A percentile compares a stretch with the other conserved stretches of the same genome.
Conservation (phyloP, 2,888 invertebrate species). For the Synergus japonicus region DNA sequence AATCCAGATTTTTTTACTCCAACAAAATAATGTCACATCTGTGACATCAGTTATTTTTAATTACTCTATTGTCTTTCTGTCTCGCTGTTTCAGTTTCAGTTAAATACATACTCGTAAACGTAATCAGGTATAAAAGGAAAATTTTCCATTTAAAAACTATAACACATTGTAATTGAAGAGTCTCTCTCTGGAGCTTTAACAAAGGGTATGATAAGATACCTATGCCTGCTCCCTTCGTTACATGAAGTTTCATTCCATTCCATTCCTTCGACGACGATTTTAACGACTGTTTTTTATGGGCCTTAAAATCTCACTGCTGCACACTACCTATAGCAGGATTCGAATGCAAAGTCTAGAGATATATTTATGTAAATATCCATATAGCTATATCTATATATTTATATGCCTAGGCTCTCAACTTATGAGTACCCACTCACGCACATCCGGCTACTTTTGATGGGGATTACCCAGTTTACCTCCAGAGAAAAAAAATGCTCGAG, state of each 20-base stretch:
- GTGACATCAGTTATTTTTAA: constrained; percentile 13
- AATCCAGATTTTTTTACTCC: too few relatives aligned
- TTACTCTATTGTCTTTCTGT: not conserved
- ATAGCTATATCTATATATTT: not conserved
- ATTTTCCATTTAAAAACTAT: not conserved
- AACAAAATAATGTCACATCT: not conserved
- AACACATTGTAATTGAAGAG: not conserved
- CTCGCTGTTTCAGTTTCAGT: not conserved
- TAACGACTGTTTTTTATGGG: constrained; percentile 29
- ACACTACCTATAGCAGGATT: not conserved
- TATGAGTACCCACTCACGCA: not conserved
- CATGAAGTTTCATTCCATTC: not conserved
- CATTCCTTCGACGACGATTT: constrained; percentile 27
- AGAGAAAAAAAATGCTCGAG: constrained; percentile 23
- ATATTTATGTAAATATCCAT: not conserved
- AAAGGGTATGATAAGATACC: constrained; percentile 10
- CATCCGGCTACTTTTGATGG: not conserved
- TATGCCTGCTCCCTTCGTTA: constrained; percentile 6
- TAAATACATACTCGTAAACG: not conserved
- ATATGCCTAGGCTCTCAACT: not conserved
- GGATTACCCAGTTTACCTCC: not conserved
- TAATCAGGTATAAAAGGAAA: not conserved
- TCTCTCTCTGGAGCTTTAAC: not conserved
- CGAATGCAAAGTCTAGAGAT: constrained; percentile 6
- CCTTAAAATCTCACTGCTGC: constrained; percentile 1